Percentiles rank a stretch among this genome's conserved stretches.
Evolutionary conservation across 2,113 vertebrate genomes (phyloP).

Genomic region (Elephantulus edwardii): DNA sequence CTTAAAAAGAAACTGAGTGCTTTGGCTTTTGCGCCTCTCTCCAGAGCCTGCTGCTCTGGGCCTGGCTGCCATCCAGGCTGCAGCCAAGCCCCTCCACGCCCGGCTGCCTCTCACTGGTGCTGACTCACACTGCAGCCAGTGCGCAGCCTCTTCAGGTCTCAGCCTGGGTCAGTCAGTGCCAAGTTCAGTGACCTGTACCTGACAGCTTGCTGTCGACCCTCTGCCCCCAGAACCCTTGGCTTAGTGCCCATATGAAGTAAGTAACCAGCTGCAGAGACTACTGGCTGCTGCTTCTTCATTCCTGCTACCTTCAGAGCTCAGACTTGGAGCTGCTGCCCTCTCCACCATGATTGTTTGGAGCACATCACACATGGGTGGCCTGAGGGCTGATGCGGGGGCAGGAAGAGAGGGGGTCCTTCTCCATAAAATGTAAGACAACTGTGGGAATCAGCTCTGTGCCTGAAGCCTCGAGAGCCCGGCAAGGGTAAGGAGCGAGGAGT

Average conservation of each 20-base stretch:
- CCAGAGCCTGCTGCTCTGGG: not conserved
- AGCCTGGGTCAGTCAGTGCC: not conserved
- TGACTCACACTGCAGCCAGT: constrained; percentile 25
- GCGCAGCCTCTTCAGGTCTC: not conserved
- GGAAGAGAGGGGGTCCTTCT: not conserved
- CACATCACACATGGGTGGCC: not conserved
- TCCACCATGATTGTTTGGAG: not conserved
- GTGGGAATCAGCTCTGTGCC: no score
- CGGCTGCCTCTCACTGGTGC: not conserved
- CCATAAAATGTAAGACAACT: no score
- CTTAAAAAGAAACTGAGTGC: not conserved
- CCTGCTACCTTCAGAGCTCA: not conserved
- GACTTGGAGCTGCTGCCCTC: not conserved
- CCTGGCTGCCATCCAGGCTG: not conserved
- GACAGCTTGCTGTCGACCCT: not conserved
- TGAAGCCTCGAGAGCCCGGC: not conserved
- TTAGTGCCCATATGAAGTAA: fast-evolving
- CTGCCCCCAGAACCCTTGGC: not conserved
- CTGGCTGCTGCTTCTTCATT: not conserved
- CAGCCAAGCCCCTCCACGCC: not conserved
- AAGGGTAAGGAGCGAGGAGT: not conserved
- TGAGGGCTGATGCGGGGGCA: not conserved
- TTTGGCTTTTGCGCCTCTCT: not conserved
- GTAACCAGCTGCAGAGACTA: not conserved
- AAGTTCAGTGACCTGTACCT: not conserved